These are phyloP conservation scores for Ennomos fuscantarius DNA, from an alignment of 2,888 invertebrate species.

Conservation along the genomic window DNA sequence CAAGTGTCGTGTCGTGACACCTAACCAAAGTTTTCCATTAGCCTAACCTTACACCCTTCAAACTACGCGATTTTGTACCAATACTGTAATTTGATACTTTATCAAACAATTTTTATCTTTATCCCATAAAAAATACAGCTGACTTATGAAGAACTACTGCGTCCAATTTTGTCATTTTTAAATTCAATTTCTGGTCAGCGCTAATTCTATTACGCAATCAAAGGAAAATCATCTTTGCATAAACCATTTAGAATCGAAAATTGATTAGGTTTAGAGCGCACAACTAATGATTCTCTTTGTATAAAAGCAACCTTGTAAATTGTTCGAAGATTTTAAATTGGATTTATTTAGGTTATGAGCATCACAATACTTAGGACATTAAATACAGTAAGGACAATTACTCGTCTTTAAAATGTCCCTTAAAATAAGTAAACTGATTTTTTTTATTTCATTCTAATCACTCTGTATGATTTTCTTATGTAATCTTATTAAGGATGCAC, in stretches of 20 bases:
- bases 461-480: too few relatives aligned
- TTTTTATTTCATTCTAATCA: too few relatives aligned
- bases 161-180: conserved; percentile 12
- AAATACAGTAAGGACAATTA: too few relatives aligned
- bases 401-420: too few relatives aligned
- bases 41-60: neutral
- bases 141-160: neutral
- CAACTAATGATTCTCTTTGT: conserved; percentile 24
- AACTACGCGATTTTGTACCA: neutral
- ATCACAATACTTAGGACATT: conserved; percentile 4
- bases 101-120: neutral
- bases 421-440: too few relatives aligned
- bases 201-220: conserved; percentile 21
- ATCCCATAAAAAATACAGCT: neutral
- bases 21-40: conserved; percentile 7
- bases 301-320: conserved; percentile 19
- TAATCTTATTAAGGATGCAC: too few relatives aligned
- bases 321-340: conserved; percentile 22
- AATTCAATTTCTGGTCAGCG: conserved; percentile 18
- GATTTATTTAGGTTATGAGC: conserved; percentile 23
- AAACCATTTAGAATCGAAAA: conserved; percentile 19
- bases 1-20: neutral
- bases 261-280: conserved; percentile 13
- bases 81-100: neutral
- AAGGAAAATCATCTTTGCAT: conserved; percentile 23